Base-by-base conservation (phyloP, 2,113 vertebrate genomes). In the Cavia aperea region DNA sequence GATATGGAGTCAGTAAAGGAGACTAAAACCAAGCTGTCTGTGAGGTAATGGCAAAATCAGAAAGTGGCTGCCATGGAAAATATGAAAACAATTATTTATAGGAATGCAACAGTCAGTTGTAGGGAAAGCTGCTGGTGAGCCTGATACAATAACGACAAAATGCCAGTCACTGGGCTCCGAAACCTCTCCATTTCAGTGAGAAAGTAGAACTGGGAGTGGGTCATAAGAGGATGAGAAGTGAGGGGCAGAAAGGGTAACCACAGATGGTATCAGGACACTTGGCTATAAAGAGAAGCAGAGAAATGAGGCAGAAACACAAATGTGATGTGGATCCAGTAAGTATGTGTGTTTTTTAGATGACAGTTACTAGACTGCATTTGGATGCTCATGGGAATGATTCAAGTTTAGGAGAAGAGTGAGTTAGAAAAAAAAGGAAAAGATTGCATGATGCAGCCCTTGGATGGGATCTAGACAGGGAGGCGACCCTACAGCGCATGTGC, bases 261-360 rank as follows among this genome's bases (percentile, higher is more conserved):
- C 13, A 33, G 51, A 70, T 16, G n/a, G 24, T 21, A 72, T 54
- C 16, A 81, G 51, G 65, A 82, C 5, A 13, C 33, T 63, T 43
- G 75, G 29, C 51, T 70, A 23, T 14, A 31, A 85, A 72, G 51
- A 85, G 36, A 14, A 81, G 13, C 72, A 81, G 36, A 73, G 49
- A 91, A 95, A 88, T 66, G 51, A 93, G 73, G 56, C 94, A 81
- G 7, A 46, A 65, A 49, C 18, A 79, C 72, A 90, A 70, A 79
- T 23, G 12, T 15, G 16, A 58, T 60, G 26, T 43, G 4, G 13
- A 43, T 51, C 49, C 58, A 75, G 68, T n/a, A 19, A 68, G 24
- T 43, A 65, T 14, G 6, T 36, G 24, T 68, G 18, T 65, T 68
- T 65, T 77, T 81, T 58, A 89, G 33, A 79, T 36, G 58, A 46